Evolutionary conservation across 1,140 invertebrate species (phyloP), one percentile per base, ranked within the genome.

Genomic region (Drosophila ironensis): DNA sequence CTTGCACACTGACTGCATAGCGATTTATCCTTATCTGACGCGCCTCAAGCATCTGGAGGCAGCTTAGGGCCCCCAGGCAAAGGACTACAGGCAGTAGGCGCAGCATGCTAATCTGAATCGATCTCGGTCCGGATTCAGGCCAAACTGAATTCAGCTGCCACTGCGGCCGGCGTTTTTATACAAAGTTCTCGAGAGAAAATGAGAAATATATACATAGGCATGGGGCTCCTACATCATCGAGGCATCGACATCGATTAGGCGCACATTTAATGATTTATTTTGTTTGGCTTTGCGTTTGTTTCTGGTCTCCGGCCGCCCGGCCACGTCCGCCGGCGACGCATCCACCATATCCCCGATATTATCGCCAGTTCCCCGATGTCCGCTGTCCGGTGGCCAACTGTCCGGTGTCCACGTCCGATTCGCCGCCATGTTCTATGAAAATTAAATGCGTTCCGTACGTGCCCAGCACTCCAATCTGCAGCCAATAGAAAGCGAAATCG

Each of bases 201-300:
- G 25, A 25, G 35, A 27, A 27, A 51, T 56, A 66, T 52, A 35
- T 25, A 60, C 27, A 70, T 46, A n/a, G n/a, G n/a, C n/a, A n/a
- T n/a, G n/a, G n/a, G 14, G 5, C 61, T 63, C 48, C 57, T 48
- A 63, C 48, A 64, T 64, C 56, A 64, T 64, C 42, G 57, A 47
- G 12, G 14, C 30, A 47, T 1, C 59, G 69, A 84, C 54, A 70
- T 78, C 73, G 60, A 78, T 86, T 87, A 86, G 80, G 57, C 75
- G 74, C 74, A 86, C 59, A 78, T 53, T 84, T 80, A 84, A 59
- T 80, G 78, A 84, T 86, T 84, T 71, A 86, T 86, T 78, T 84
- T 73, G 48, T 72, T 57, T 61, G 56, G 41, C 38, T 20, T 50
- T 72, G 60, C 38, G 41, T 47, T 69, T 64, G 54, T 25, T 73